A percentile compares a stretch with the other conserved stretches of the same genome.
phyloP scores from a whole-genome alignment of 2,797 vertebrate species.

The Notolabrus celidotus region DNA sequence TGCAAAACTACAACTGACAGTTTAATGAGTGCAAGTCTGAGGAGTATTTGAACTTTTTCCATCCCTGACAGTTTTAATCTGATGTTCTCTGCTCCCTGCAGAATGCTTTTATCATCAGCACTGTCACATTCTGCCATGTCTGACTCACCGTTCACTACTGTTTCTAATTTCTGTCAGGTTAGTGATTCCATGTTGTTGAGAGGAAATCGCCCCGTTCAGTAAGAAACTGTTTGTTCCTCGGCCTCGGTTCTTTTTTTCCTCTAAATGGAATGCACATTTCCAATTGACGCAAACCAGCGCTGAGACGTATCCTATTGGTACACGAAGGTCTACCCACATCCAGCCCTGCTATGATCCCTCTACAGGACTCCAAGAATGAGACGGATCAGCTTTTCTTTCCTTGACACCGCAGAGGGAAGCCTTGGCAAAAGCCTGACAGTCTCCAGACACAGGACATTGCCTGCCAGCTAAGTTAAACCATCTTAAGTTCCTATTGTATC shows the following conservation, averaged over 20 bases:
- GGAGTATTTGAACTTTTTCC: slow-evolving; percentile 48
- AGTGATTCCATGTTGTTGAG: slow-evolving; percentile 45
- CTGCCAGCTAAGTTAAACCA: slow-evolving; percentile 64
- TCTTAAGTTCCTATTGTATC: slow-evolving; percentile 63
- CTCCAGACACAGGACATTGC: slow-evolving; percentile 61
- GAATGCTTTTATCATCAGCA: slow-evolving; percentile 52
- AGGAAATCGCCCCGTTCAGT: slow-evolving; percentile 45
- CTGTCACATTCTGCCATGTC: slow-evolving; percentile 20
- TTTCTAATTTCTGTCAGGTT: slow-evolving; percentile 59
- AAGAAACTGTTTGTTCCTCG: slow-evolving; percentile 50
- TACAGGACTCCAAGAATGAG: slow-evolving; percentile 61
- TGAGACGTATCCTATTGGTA: slow-evolving; percentile 59
- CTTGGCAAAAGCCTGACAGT: slow-evolving; percentile 58
- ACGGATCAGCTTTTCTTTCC: slow-evolving; percentile 65
- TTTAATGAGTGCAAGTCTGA: slow-evolving; percentile 30
- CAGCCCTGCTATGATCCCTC: slow-evolving; percentile 37
- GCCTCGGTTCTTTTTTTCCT: slow-evolving; percentile 20
- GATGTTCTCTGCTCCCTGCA: slow-evolving; percentile 32
- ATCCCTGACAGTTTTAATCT: slow-evolving; percentile 50
- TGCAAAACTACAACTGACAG: slow-evolving; percentile 26
- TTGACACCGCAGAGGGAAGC: slow-evolving; percentile 66
- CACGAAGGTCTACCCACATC: slow-evolving; percentile 52
- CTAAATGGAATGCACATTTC: slow-evolving; percentile 70
- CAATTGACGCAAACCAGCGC: slow-evolving; percentile 62
- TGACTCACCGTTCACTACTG: slow-evolving; percentile 39